phyloP scores from a whole-genome alignment of 2,113 vertebrate genomes.

The Pachycephala philippinensis region DNA sequence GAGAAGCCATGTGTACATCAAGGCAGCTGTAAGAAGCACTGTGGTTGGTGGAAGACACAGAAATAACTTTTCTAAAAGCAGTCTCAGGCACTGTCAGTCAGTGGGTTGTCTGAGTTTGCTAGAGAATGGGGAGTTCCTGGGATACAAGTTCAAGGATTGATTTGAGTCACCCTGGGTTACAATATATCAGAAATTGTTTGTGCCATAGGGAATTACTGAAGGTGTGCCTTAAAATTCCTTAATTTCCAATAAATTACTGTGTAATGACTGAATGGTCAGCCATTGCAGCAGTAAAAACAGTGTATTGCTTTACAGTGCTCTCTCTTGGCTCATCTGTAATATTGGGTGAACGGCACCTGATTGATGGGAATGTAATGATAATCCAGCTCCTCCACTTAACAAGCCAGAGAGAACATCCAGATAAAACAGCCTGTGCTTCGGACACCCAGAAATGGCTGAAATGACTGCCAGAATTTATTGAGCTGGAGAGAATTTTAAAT shows the following conservation, averaged over 20 bases:
- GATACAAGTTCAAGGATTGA: background rate
- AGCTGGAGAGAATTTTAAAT: constrained; percentile 44
- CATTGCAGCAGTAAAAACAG: background rate
- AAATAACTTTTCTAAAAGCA: background rate
- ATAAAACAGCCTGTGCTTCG: background rate
- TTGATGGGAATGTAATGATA: background rate
- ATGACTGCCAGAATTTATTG: constrained; percentile 19
- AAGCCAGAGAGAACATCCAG: background rate
- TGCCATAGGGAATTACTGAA: background rate
- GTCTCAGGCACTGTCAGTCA: background rate
- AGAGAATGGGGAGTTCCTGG: background rate
- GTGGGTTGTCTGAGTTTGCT: background rate
- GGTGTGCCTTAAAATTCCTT: background rate
- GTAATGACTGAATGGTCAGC: background rate
- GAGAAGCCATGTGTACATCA: background rate
- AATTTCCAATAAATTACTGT: background rate
- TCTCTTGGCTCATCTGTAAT: background rate
- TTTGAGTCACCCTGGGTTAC: background rate
- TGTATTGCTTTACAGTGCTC: background rate
- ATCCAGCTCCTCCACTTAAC: background rate
- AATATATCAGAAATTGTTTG: background rate
- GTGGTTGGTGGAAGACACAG: background rate
- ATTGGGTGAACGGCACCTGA: background rate
- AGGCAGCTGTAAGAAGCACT: background rate
- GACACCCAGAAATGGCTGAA: constrained; percentile 1